A percentile compares a stretch with the other conserved stretches of the same genome.
phyloP scores from a whole-genome alignment of 2,797 vertebrate genomes.

The Syngnathus acus region DNA sequence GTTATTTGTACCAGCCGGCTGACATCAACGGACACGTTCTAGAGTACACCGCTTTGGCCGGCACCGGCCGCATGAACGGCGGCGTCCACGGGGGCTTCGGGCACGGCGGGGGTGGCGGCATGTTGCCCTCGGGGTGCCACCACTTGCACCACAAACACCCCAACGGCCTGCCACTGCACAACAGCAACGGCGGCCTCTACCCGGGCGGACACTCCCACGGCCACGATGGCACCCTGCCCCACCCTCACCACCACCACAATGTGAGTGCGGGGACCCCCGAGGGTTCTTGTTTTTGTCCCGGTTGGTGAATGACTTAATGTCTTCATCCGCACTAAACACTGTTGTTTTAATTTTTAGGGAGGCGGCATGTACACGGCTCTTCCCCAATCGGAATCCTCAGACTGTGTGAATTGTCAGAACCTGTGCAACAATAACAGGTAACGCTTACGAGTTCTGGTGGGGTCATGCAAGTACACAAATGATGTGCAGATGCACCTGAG shows the following conservation, averaged over 20 bases:
- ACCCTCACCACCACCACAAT: constrained; percentile 70
- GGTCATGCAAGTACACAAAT: neutral
- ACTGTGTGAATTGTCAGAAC: constrained; percentile 88
- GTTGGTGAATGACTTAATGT: no score
- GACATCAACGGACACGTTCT: constrained; percentile 81
- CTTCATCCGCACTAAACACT: neutral
- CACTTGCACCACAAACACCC: constrained; percentile 81
- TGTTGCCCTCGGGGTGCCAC: constrained; percentile 74
- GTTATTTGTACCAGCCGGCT: constrained; percentile 82
- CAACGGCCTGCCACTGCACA: constrained; percentile 72
- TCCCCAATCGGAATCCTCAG: constrained; percentile 76
- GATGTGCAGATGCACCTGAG: neutral
- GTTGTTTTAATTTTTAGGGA: constrained; percentile 64
- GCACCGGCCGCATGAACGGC: constrained; percentile 71
- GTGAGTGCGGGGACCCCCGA: constrained; percentile 47
- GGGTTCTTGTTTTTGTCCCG: neutral
- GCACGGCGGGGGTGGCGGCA: constrained; percentile 49
- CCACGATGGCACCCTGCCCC: constrained; percentile 67
- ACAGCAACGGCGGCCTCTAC: constrained; percentile 68
- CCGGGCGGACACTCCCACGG: constrained; percentile 57
- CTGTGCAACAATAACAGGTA: constrained; percentile 97
- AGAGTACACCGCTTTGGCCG: constrained; percentile 78
- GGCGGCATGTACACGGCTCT: constrained; percentile 78
- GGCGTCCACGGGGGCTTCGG: constrained; percentile 71
- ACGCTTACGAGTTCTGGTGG: constrained; percentile 9